These are phyloP conservation scores for Epizoanthus illoricatus DNA, from an alignment of 92 coral and sea anemone genomes.

Conservation along the genomic window DNA sequence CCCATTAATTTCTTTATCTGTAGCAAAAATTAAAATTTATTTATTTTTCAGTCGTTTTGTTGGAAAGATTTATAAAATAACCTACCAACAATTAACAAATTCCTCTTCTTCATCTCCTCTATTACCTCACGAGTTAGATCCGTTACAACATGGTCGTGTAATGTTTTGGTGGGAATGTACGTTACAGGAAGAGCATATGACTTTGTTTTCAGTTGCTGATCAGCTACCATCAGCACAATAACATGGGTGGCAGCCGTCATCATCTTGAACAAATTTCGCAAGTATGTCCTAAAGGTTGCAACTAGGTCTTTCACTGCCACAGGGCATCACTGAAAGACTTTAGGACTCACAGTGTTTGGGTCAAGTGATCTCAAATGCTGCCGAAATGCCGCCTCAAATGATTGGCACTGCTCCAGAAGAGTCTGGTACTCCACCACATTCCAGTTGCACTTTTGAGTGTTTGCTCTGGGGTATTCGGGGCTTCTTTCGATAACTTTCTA, in stretches of 20 bases:
- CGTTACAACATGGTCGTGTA: conserved; percentile 9
- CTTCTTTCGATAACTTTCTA: conserved; percentile 9
- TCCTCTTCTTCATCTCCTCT: background rate
- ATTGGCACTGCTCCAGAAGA: conserved; percentile 42
- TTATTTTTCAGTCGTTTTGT: no score
- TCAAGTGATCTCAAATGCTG: background rate
- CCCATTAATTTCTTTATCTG: no score
- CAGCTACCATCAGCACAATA: conserved; percentile 1
- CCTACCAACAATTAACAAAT: no score
- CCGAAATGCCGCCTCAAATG: background rate
- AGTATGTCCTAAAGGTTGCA: background rate
- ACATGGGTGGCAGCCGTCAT: conserved; percentile 7
- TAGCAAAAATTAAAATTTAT: no score
- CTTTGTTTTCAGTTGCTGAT: conserved; percentile 1
- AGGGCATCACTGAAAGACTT: conserved; percentile 4
- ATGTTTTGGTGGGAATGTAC: background rate
- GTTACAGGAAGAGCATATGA: conserved; percentile 2
- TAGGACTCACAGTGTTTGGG: conserved; percentile 10
- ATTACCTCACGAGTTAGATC: conserved; percentile 5
- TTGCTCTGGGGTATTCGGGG: conserved; percentile 32
- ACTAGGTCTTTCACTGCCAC: no score
- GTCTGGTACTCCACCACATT: conserved; percentile 42
- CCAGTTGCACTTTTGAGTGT: conserved; percentile 43
- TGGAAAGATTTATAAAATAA: no score
- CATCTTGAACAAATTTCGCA: conserved; percentile 9